Base-by-base conservation (phyloP, 2,888 invertebrate genomes). In the Diarsia dahlii region DNA sequence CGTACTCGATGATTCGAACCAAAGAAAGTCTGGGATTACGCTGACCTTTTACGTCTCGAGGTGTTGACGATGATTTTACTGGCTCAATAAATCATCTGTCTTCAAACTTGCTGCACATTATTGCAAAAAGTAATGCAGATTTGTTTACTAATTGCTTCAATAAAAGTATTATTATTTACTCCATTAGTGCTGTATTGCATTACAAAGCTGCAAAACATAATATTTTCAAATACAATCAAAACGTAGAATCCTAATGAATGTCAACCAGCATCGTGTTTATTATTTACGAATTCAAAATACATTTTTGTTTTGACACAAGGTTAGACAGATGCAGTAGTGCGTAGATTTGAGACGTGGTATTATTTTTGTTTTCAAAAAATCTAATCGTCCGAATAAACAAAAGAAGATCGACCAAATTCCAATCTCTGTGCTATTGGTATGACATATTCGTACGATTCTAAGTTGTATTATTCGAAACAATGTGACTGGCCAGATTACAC, bases 231-330 rank as follows among this genome's bases (percentile, higher is more conserved):
- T 52, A 54, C 20, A 28, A 64, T 48, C n/a, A 54, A 56, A 76
- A 71, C 34, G 39, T 46, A 45, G 46, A 18, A 15, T 28, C 3
- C 28, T 34, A 39, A 39, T n/a, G 34, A 74, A 70, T 52, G 66
- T 79, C 82, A 76, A 77, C 76, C 54, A 52, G 6, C 48, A 23
- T 62, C 70, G 3, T 73, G 71, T 76, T 83, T 84, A 81, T 76
- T 76, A 75, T 81, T 83, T 79, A 70, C 72, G 39, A 69, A 72
- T 64, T 69, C 34, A 74, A 80, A 81, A 77, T 74, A 77, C 54
- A 34, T 64, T 76, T 76, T 74, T 85, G 77, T 84, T 80, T 86
- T 80, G 70, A 66, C 72, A 71, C 76, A 80, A 80, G 52, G 46
- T 34, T 63, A 63, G 58, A n/a, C 74, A 84, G 34, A 39, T 79